Evolutionary conservation across 2,888 invertebrate genomes (phyloP).

Genomic region (Quadriops clusia): DNA sequence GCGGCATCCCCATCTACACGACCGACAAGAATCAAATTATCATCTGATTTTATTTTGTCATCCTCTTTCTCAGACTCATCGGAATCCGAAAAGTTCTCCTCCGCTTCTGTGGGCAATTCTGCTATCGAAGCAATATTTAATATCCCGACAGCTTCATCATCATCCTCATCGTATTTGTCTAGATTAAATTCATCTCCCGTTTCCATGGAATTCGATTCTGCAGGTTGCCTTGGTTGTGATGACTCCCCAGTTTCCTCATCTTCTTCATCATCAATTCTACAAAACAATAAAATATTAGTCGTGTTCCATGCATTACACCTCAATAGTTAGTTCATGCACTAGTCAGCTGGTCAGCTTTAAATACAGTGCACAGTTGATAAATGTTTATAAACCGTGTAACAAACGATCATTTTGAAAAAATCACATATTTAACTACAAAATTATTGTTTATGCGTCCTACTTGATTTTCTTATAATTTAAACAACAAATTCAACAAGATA

Average conservation of each 20-base stretch:
- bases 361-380: no score
- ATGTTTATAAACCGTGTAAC: background rate
- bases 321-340: no score
- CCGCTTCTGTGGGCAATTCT: slow-evolving; percentile 39
- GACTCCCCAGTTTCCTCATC: slow-evolving; percentile 25
- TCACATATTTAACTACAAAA: background rate
- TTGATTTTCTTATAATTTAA: no score
- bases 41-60: slow-evolving; percentile 73
- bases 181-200: slow-evolving; percentile 60
- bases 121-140: slow-evolving; percentile 47
- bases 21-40: slow-evolving; percentile 81
- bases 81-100: slow-evolving; percentile 37
- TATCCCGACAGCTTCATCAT: slow-evolving; percentile 34
- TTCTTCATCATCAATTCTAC: slow-evolving; percentile 18
- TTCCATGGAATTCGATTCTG: slow-evolving; percentile 32
- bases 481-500: no score
- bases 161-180: slow-evolving; percentile 63
- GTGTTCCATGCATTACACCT: no score
- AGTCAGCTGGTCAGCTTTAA: no score
- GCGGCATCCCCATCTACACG: slow-evolving; percentile 80
- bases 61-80: slow-evolving; percentile 79
- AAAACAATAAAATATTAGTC: slow-evolving; percentile 9
- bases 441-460: no score
- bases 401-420: background rate
- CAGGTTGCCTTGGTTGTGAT: slow-evolving; percentile 21